Percentiles rank a stretch among this genome's conserved stretches.
These are phyloP conservation scores for Distichodus sexfasciatus DNA, from an alignment of 2,797 vertebrate genomes.

Conservation along the genomic window DNA sequence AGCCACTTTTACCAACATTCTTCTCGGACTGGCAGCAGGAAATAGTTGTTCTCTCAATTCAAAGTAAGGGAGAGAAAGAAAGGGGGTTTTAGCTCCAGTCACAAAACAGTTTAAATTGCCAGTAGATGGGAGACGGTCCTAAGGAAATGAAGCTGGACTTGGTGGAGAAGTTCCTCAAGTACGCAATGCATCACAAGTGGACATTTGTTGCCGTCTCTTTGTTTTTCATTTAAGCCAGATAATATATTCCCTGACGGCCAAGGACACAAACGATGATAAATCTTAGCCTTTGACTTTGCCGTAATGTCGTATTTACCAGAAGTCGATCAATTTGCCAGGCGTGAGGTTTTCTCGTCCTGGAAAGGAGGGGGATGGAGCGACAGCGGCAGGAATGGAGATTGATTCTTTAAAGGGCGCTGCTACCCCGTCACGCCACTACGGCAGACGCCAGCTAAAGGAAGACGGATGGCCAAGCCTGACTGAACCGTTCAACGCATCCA, in stretches of 20 bases:
- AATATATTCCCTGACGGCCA: constrained; percentile 36
- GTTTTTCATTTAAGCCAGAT: constrained; percentile 39
- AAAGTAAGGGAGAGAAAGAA: neutral
- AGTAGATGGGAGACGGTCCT: neutral
- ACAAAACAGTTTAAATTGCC: constrained; percentile 12
- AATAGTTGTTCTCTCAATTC: constrained; percentile 6
- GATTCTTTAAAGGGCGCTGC: constrained; percentile 50
- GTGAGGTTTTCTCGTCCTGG: too few species aligned
- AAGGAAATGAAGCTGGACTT: neutral
- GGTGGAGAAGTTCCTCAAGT: neutral
- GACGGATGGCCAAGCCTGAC: constrained; percentile 38
- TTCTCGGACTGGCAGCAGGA: constrained; percentile 6
- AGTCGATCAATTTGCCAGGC: constrained; percentile 45
- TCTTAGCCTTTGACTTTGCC: constrained; percentile 44
- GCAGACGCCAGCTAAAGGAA: constrained; percentile 43
- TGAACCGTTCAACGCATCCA: constrained; percentile 8
- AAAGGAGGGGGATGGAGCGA: constrained; percentile 20
- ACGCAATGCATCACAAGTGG: constrained; percentile 16
- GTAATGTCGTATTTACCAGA: constrained; percentile 50
- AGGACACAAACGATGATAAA: constrained; percentile 51
- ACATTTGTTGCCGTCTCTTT: constrained; percentile 15
- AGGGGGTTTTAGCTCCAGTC: neutral
- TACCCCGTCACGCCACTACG: constrained; percentile 28
- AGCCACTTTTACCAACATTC: neutral
- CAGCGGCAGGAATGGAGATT: constrained; percentile 48